Percentiles rank a stretch among this genome's conserved stretches.
phyloP scores from a whole-genome alignment of 2,888 invertebrate species.

The Gerris lacustris region DNA sequence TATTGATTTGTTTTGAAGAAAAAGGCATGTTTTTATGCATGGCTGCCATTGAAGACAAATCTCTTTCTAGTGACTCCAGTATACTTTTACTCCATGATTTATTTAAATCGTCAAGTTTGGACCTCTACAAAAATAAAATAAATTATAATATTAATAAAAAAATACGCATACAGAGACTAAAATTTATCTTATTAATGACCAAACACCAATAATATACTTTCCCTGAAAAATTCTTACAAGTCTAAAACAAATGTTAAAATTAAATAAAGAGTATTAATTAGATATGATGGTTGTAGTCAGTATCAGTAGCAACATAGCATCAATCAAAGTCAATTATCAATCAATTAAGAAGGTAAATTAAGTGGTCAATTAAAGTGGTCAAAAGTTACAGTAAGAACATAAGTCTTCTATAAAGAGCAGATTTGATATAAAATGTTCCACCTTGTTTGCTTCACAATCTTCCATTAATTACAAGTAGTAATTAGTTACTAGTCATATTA shows the following conservation, averaged over 20 bases:
- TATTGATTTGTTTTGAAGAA: slow-evolving; percentile 44
- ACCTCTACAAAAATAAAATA: slow-evolving; percentile 41
- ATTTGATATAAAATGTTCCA: no score
- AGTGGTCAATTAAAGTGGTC: no score
- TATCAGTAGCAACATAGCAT: no score
- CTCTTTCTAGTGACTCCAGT: slow-evolving; percentile 51
- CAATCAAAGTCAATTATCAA: no score
- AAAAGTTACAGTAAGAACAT: no score
- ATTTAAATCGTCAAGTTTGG: slow-evolving; percentile 49
- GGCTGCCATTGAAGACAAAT: slow-evolving; percentile 51
- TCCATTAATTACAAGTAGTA: no score
- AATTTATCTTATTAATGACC: background rate
- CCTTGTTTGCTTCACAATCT: no score
- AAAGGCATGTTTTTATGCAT: slow-evolving; percentile 42
- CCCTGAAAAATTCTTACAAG: background rate
- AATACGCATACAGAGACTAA: background rate
- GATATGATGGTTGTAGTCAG: no score
- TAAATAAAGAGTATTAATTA: background rate
- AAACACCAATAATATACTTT: background rate
- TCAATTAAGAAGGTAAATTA: no score
- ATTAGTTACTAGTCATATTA: no score
- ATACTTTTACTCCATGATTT: slow-evolving; percentile 53
- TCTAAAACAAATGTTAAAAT: background rate
- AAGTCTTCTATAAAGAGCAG: no score
- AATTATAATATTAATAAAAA: slow-evolving; percentile 17